A percentile compares a stretch with the other conserved stretches of the same genome.
Evolutionary conservation across 2,113 vertebrate genomes (phyloP).

Genomic region (Nannobrachium achirus): DNA sequence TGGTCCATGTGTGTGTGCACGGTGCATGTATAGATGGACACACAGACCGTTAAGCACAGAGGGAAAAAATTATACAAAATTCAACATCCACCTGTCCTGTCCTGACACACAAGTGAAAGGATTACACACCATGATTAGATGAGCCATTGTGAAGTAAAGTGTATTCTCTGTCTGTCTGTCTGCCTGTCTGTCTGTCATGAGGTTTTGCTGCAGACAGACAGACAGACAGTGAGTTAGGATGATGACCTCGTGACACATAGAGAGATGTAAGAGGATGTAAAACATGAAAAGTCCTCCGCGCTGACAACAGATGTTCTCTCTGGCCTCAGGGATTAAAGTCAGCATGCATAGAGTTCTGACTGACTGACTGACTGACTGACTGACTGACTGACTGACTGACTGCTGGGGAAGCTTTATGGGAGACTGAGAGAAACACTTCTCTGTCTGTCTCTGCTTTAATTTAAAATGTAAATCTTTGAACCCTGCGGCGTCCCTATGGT

Average conservation of each 20-base stretch:
- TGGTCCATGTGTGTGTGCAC: too few relatives aligned
- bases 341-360: background rate
- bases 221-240: slow-evolving; percentile 44
- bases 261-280: slow-evolving; percentile 30
- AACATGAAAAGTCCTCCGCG: slow-evolving; percentile 54
- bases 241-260: slow-evolving; percentile 59
- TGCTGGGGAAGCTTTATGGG: background rate
- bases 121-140: slow-evolving; percentile 33
- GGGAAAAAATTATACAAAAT: background rate
- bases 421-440: background rate
- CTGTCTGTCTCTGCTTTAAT: background rate
- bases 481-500: too few relatives aligned
- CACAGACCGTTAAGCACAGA: background rate
- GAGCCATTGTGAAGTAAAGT: slow-evolving; percentile 4
- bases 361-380: background rate
- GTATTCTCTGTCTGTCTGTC: background rate
- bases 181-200: too few relatives aligned
- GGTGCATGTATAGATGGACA: background rate
- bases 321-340: slow-evolving; percentile 48
- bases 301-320: slow-evolving; percentile 72
- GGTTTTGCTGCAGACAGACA: slow-evolving; percentile 44
- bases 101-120: slow-evolving; percentile 9
- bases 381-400: background rate
- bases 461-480: background rate
- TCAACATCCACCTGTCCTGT: slow-evolving; percentile 43